Conservation (phyloP, 2,888 invertebrate genomes). For the Anoncus sp. region DNA sequence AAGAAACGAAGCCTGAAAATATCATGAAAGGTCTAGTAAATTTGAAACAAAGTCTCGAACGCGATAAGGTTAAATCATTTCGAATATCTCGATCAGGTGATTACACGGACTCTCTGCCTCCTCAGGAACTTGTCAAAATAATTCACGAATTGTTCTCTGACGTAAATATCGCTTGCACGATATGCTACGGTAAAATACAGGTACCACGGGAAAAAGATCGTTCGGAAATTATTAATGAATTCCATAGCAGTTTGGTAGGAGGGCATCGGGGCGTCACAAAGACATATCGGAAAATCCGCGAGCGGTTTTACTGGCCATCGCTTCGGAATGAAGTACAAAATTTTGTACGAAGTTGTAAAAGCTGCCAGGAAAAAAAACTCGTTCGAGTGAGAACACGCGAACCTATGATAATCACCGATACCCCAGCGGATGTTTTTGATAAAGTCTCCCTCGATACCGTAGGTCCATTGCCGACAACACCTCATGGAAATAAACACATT, state of each 20-base stretch:
- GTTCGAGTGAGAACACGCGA: conserved; percentile 44
- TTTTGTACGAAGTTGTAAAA: conserved; percentile 51
- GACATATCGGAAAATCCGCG: conserved; percentile 50
- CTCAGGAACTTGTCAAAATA: neutral
- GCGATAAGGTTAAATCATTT: neutral
- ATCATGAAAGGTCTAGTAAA: neutral
- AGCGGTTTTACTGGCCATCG: conserved; percentile 57
- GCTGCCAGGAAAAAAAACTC: conserved; percentile 64
- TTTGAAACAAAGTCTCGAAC: neutral
- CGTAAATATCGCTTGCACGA: neutral
- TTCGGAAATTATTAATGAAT: conserved; percentile 45
- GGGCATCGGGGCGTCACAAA: conserved; percentile 63
- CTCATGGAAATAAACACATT: conserved; percentile 50
- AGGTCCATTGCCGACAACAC: conserved; percentile 38
- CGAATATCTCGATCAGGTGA: conserved; percentile 44
- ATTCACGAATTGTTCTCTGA: conserved; percentile 21
- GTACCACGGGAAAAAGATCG: conserved; percentile 3
- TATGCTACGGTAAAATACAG: conserved; percentile 33
- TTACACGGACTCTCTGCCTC: conserved; percentile 24
- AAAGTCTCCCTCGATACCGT: conserved; percentile 39
- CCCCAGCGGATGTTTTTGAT: conserved; percentile 51
- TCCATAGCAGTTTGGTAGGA: conserved; percentile 56
- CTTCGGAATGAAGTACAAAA: conserved; percentile 56
- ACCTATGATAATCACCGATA: conserved; percentile 64
- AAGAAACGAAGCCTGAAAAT: neutral